Conservation (phyloP, 2,888 invertebrate species). For the Cremastinae sp. region DNA sequence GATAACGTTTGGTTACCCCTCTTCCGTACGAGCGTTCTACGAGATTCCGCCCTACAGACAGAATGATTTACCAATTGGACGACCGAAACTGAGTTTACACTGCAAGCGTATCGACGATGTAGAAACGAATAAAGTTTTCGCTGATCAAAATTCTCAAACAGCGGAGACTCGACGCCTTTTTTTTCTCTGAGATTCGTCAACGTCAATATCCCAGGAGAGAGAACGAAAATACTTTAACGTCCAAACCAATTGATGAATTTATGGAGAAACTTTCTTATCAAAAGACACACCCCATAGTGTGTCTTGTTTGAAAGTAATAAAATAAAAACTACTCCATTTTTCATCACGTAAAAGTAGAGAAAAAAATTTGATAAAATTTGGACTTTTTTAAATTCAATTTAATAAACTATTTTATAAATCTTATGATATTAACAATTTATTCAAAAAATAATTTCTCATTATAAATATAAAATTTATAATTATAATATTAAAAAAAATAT, state of each 20-base stretch:
- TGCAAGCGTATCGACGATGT: constrained; percentile 10
- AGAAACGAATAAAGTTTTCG: background rate
- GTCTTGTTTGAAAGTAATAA: too few relatives aligned
- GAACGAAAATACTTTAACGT: background rate
- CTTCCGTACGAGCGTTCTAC: constrained; percentile 1
- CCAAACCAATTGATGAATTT: constrained; percentile 37
- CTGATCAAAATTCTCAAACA: constrained; percentile 45
- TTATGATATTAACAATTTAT: too few relatives aligned
- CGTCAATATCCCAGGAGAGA: constrained; percentile 11
- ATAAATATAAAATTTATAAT: too few relatives aligned
- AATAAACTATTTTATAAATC: too few relatives aligned
- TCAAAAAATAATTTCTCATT: too few relatives aligned
- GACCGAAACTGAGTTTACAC: constrained; percentile 49
- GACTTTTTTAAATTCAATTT: too few relatives aligned
- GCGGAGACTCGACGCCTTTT: constrained; percentile 6
- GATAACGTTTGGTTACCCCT: constrained; percentile 36
- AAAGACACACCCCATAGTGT: too few relatives aligned
- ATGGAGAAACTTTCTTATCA: constrained; percentile 23
- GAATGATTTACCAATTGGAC: constrained; percentile 69
- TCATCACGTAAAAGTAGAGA: too few relatives aligned
- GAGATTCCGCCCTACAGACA: constrained; percentile 63
- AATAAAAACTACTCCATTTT: too few relatives aligned
- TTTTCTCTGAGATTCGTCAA: background rate
- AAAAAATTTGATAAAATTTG: too few relatives aligned
- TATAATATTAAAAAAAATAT: too few relatives aligned